phyloP scores from a whole-genome alignment of 1,140 invertebrate species.

The Bombus confusus region DNA sequence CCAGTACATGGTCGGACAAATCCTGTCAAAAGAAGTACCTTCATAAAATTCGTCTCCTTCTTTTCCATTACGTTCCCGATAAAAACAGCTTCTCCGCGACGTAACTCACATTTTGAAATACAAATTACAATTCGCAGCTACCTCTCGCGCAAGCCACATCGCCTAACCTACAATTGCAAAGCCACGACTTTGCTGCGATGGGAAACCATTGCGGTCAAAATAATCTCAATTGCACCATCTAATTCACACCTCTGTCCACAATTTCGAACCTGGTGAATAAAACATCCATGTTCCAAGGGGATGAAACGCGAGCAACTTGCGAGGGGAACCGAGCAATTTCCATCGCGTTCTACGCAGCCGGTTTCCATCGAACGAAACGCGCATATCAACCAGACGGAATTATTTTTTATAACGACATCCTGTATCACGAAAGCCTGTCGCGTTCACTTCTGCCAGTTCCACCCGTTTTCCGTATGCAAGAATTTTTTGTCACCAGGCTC shows the following conservation, averaged over 20 bases:
- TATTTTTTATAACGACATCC: background rate
- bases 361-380: constrained; percentile 3
- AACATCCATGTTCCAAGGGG: background rate
- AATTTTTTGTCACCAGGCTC: background rate
- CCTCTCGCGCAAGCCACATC: background rate
- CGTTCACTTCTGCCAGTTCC: background rate
- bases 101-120: background rate
- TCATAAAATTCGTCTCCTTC: background rate
- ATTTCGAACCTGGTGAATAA: background rate
- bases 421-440: no score
- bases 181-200: background rate
- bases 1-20: background rate
- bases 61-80: background rate
- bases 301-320: background rate
- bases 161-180: background rate
- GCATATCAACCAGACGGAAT: background rate
- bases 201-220: background rate
- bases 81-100: background rate
- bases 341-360: background rate
- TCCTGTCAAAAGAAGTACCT: background rate
- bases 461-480: background rate
- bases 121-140: background rate
- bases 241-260: background rate
- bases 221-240: background rate
- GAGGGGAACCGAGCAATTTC: background rate